Evolutionary conservation across 2,888 invertebrate species (phyloP), one percentile per base, ranked within the genome.

Genomic region (Dendrolimus houi): DNA sequence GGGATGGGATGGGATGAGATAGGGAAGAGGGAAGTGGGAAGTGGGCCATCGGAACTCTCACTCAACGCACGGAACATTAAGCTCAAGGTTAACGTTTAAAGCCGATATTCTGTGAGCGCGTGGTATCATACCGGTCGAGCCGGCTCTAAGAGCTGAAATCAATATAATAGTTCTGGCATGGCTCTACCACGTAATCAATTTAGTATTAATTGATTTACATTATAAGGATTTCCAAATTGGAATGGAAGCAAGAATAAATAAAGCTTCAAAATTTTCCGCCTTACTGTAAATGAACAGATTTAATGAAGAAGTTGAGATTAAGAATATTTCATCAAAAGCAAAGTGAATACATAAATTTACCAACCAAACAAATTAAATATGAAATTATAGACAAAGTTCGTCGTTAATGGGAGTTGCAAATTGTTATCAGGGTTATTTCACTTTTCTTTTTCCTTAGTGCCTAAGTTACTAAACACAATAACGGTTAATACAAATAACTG

Each of bases 381-480:
- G 70, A 79, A 81, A 77, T 75, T 77, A 82, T 79, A 77, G 77
- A 74, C 72, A 64, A 82, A 82, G 79, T 82, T 81, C 60, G 58
- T 63, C 63, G 68, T 62, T 81, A 79, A 82, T 79, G 79, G 80
- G 72, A 77, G 77, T 83, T 81, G 64, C 65, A 75, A 81, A 79
- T 81, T 80, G 75, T 77, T 83, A 77, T 73, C 59, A 64, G 61
- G 76, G 68, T 75, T 74, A 75, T 76, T 75, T 77, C 66, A 65
- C 65, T 71, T 74, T 72, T 72, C 65, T 75, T 75, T 75, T 69
- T 67, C 62, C 47, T 60, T 65, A 55, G 60, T 53, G 61, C 64
- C 66, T 53, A 56, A 42, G 14, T 56, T 54, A 53, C 14, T 41
- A 54, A 56, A 53, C 12, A 53, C 54, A 56, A 53, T 56, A 53